These are phyloP conservation scores for Plestiodon gilberti DNA, from an alignment of 2,113 vertebrate genomes.

Conservation along the genomic window DNA sequence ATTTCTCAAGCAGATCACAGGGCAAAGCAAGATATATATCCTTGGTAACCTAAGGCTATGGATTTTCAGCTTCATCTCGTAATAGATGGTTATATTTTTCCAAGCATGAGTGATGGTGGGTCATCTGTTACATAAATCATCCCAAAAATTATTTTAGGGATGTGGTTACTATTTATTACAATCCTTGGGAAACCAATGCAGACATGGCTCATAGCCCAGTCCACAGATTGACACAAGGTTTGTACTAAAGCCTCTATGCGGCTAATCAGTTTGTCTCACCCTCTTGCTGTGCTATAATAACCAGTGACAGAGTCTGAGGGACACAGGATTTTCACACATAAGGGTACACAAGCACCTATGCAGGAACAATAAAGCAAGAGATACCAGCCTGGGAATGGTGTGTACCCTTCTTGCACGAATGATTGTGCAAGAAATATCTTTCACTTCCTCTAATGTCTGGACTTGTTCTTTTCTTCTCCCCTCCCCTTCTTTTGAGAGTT, in stretches of 20 bases:
- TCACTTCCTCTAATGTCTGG: too few relatives aligned
- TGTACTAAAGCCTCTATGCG: not conserved
- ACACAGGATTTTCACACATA: not conserved
- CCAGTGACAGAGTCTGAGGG: not conserved
- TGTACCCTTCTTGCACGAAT: too few relatives aligned
- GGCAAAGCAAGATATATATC: slow-evolving; percentile 33
- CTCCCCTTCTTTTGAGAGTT: too few relatives aligned
- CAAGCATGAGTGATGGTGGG: slow-evolving; percentile 34
- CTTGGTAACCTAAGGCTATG: slow-evolving; percentile 3
- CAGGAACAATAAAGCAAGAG: too few relatives aligned
- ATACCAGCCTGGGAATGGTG: too few relatives aligned
- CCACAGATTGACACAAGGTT: not conserved
- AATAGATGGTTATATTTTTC: slow-evolving; percentile 29
- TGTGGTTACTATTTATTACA: slow-evolving; percentile 6
- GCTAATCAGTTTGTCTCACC: not conserved
- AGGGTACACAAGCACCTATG: not conserved
- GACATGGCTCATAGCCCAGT: not conserved
- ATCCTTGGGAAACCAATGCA: slow-evolving; percentile 10
- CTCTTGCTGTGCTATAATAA: not conserved
- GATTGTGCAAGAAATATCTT: too few relatives aligned
- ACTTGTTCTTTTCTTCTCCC: too few relatives aligned
- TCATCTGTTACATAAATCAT: slow-evolving; percentile 39
- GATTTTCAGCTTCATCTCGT: slow-evolving; percentile 26
- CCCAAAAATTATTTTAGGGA: slow-evolving; percentile 6
- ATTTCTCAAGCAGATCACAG: slow-evolving; percentile 29